These are phyloP conservation scores for Cheilosia grossa DNA, from an alignment of 2,888 invertebrate species.

Conservation along the genomic window DNA sequence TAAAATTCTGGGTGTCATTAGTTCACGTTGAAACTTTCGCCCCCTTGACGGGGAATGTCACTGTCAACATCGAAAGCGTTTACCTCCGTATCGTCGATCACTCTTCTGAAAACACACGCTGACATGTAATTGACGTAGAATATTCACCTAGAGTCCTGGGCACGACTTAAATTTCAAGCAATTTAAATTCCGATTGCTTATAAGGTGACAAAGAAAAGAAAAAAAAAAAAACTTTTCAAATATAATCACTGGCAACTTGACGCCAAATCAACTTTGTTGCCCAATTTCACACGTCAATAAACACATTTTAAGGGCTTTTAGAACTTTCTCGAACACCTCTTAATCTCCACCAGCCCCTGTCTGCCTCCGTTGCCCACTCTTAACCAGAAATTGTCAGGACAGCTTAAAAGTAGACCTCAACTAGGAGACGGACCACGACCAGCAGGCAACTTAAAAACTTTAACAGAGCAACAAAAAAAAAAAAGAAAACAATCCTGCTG, in stretches of 20 bases:
- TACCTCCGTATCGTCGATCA: background rate
- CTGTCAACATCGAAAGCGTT: background rate
- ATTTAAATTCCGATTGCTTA: conserved; percentile 6
- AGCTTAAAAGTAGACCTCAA: conserved; percentile 17
- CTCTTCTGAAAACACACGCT: background rate
- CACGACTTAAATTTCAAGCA: background rate
- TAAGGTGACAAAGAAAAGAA: too few relatives aligned
- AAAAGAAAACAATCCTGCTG: conserved; percentile 17
- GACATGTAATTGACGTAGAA: conserved; percentile 1
- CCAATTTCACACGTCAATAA: conserved; percentile 71
- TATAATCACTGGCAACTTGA: background rate
- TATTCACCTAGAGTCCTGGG: background rate
- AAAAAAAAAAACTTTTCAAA: background rate
- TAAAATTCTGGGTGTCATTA: too few relatives aligned
- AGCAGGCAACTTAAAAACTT: conserved; percentile 59
- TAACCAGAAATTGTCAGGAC: conserved; percentile 37
- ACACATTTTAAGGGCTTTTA: conserved; percentile 64
- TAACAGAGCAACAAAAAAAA: background rate
- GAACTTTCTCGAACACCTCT: conserved; percentile 64
- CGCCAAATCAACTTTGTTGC: background rate
- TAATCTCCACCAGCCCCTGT: conserved; percentile 46
- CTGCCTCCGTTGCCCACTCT: conserved; percentile 30
- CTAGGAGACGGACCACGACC: conserved; percentile 25
- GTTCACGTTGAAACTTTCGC: too few relatives aligned
- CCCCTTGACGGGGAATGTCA: background rate